These are phyloP conservation scores for Parapristionchus giblindavisi DNA, from an alignment of 2,888 invertebrate species.

Conservation along the genomic window DNA sequence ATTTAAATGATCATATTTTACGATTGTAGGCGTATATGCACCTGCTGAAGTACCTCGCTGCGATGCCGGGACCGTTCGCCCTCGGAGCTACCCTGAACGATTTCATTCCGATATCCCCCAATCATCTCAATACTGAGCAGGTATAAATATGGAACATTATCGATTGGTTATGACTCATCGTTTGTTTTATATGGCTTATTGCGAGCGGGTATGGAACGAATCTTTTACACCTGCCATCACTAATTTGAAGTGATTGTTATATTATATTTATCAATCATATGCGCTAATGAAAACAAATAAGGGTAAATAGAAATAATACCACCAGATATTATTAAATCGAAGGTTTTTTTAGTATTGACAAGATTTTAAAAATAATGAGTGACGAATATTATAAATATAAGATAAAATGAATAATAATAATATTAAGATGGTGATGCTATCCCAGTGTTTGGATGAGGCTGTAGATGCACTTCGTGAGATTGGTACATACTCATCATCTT, in stretches of 20 bases:
- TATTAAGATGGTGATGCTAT: slow-evolving; percentile 38
- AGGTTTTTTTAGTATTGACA: too few relatives aligned
- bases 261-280: too few relatives aligned
- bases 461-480: slow-evolving; percentile 41
- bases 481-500: background rate
- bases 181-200: background rate
- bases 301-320: too few relatives aligned
- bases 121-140: slow-evolving; percentile 7
- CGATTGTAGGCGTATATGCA: slow-evolving; percentile 28
- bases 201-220: background rate
- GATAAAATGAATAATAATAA: background rate
- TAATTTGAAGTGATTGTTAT: too few relatives aligned
- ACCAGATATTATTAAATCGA: too few relatives aligned
- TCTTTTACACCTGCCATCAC: too few relatives aligned
- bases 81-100: background rate
- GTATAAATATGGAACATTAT: background rate
- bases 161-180: background rate
- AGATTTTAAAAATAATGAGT: background rate
- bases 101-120: slow-evolving; percentile 28
- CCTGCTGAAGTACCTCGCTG: slow-evolving; percentile 28
- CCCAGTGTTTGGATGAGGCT: slow-evolving; percentile 43
- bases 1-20: background rate
- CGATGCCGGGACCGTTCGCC: slow-evolving; percentile 5
- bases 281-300: too few relatives aligned
- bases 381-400: background rate